Conservation (phyloP, 2,888 invertebrate genomes). For the Scaptomyza cyrtandrae region DNA sequence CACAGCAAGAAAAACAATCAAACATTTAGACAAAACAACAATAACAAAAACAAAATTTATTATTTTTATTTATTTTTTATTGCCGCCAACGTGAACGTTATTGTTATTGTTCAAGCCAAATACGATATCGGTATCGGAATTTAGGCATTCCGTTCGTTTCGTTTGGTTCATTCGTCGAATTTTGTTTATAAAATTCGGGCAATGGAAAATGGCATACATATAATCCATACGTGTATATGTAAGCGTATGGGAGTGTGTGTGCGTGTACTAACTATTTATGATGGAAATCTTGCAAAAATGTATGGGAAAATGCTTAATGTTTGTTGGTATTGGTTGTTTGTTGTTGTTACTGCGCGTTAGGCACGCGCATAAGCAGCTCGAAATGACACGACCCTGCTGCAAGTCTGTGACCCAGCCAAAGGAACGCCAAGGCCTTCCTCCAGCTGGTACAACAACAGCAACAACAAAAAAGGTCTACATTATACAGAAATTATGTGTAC, state of each 20-base stretch:
- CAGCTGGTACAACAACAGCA: conserved; percentile 5
- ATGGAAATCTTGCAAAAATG: conserved; percentile 23
- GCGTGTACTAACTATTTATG: conserved; percentile 12
- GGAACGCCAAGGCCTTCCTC: conserved; percentile 17
- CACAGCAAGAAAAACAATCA: conserved; percentile 23
- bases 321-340: conserved; percentile 16
- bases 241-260: neutral
- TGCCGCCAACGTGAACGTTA: conserved; percentile 33
- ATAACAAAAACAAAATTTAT: conserved; percentile 5
- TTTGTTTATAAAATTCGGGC: conserved; percentile 46
- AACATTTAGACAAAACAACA: conserved; percentile 18
- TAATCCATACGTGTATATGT: neutral
- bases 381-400: conserved; percentile 1
- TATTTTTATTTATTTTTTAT: conserved; percentile 44
- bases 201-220: conserved; percentile 21
- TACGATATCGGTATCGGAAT: conserved; percentile 5
- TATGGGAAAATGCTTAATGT: conserved; percentile 20
- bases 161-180: conserved; percentile 1
- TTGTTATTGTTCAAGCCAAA: neutral
- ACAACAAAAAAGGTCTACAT: conserved; percentile 1
- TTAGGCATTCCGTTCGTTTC: conserved; percentile 6
- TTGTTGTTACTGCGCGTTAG: conserved; percentile 2
- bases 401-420: neutral
- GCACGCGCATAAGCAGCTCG: neutral
- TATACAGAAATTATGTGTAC: neutral